phyloP scores from a whole-genome alignment of 2,888 invertebrate genomes.

The Drosophila tripunctata region DNA sequence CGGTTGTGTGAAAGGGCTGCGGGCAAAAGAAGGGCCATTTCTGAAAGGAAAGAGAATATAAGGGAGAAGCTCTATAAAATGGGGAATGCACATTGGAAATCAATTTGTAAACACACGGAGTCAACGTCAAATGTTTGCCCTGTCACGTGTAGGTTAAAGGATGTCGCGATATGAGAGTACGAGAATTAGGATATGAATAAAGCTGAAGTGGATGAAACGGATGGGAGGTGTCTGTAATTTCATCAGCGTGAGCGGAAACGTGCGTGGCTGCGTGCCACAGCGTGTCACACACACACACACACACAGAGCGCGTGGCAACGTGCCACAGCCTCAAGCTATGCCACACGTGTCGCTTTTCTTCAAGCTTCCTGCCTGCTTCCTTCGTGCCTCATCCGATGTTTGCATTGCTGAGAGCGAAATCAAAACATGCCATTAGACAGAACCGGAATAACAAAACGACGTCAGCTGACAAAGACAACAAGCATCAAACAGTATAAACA shows the following conservation, averaged over 20 bases:
- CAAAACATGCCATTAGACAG: slow-evolving; percentile 72
- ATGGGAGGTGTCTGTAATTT: slow-evolving; percentile 40
- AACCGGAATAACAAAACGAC: slow-evolving; percentile 23
- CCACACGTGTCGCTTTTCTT: slow-evolving; percentile 42
- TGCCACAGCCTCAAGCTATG: slow-evolving; percentile 46
- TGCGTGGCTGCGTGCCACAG: slow-evolving; percentile 10
- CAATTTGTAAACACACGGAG: slow-evolving; percentile 40
- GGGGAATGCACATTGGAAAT: slow-evolving; percentile 25
- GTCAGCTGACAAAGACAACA: slow-evolving; percentile 33
- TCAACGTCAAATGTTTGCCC: slow-evolving; percentile 28
- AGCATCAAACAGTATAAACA: slow-evolving; percentile 12
- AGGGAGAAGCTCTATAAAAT: background rate
- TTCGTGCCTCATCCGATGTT: slow-evolving; percentile 25
- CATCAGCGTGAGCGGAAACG: slow-evolving; percentile 19
- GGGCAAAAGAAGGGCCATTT: slow-evolving; percentile 93
- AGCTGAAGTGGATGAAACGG: slow-evolving; percentile 9
- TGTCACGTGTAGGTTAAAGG: slow-evolving; percentile 36
- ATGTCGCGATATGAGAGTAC: background rate
- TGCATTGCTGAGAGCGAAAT: slow-evolving; percentile 63
- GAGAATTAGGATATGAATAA: background rate
- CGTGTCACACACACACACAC: no score
- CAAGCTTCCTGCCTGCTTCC: slow-evolving; percentile 4
- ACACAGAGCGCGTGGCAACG: no score
- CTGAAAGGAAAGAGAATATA: slow-evolving; percentile 83
- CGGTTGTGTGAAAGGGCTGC: slow-evolving; percentile 90